Conservation (phyloP, 2,113 vertebrate genomes). For the Pluvianellus socialis region DNA sequence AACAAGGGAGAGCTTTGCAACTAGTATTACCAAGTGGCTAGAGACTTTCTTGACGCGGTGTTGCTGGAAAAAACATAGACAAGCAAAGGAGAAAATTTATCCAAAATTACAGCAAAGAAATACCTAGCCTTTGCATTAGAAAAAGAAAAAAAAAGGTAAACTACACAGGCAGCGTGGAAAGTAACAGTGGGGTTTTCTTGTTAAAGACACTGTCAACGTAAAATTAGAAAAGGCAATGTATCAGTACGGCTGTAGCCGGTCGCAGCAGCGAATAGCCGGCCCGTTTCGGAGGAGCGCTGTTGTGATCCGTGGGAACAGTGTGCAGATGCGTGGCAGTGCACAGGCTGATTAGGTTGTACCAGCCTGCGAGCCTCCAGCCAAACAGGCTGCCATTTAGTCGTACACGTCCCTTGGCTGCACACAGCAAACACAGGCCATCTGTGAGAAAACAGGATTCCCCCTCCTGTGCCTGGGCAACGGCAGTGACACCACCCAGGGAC, state of each 20-base stretch:
- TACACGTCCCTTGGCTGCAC: neutral
- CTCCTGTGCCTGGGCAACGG: neutral
- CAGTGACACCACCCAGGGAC: neutral
- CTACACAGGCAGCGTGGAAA: neutral
- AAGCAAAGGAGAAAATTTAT: neutral
- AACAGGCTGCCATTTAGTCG: neutral
- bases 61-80: neutral
- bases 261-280: neutral
- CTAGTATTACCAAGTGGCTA: neutral
- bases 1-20: neutral
- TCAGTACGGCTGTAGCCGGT: neutral
- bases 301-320: neutral
- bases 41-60: neutral
- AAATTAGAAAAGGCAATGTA: rapidly evolving
- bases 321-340: neutral
- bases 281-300: neutral
- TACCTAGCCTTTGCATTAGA: neutral
- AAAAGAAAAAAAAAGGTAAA: neutral
- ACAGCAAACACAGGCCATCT: neutral
- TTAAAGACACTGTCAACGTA: neutral
- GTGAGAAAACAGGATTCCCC: neutral
- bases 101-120: neutral
- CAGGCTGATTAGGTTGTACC: neutral
- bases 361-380: conserved; percentile 24
- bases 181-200: neutral